A percentile compares a stretch with the other conserved stretches of the same genome.
Conservation (phyloP, 2,113 vertebrate genomes). For the Myxocyprinus asiaticus region DNA sequence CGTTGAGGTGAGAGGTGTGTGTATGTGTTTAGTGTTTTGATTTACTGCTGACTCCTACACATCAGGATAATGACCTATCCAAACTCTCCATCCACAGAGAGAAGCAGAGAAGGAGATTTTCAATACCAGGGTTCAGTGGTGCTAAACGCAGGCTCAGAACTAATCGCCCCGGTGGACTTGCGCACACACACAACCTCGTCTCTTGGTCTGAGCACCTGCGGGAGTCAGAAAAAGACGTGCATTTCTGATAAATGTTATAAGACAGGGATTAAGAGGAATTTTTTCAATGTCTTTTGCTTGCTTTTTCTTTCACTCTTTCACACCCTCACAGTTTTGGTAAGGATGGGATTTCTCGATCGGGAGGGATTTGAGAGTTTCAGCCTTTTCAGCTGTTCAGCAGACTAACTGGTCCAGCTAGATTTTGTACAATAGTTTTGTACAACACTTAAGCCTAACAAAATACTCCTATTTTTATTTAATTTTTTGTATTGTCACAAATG, state of each 20-base stretch:
- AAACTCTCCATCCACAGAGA: constrained; percentile 14
- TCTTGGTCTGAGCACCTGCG: not conserved
- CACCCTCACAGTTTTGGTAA: not conserved
- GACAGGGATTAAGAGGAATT: not conserved
- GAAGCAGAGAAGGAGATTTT: constrained; percentile 7
- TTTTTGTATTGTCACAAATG: too few relatives aligned
- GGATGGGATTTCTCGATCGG: not conserved
- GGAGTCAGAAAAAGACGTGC: not conserved
- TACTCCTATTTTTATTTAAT: too few relatives aligned
- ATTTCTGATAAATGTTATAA: not conserved
- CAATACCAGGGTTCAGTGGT: constrained; percentile 26
- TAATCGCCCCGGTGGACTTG: too few relatives aligned
- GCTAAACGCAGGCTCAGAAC: constrained; percentile 4
- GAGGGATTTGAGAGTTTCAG: constrained; percentile 16
- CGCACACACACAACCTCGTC: not conserved
- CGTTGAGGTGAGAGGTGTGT: constrained; percentile 5
- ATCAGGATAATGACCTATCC: constrained; percentile 27
- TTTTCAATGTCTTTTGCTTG: not conserved
- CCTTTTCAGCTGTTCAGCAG: constrained; percentile 17
- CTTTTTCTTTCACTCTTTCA: not conserved
- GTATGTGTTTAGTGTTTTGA: constrained; percentile 31
- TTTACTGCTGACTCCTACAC: constrained; percentile 14
- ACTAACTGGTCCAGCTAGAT: constrained; percentile 25
- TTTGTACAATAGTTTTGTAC: not conserved
- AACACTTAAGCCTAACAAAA: too few relatives aligned